These are phyloP conservation scores for Pristiophorus japonicus DNA, from an alignment of 2,113 vertebrate genomes.

Conservation along the genomic window DNA sequence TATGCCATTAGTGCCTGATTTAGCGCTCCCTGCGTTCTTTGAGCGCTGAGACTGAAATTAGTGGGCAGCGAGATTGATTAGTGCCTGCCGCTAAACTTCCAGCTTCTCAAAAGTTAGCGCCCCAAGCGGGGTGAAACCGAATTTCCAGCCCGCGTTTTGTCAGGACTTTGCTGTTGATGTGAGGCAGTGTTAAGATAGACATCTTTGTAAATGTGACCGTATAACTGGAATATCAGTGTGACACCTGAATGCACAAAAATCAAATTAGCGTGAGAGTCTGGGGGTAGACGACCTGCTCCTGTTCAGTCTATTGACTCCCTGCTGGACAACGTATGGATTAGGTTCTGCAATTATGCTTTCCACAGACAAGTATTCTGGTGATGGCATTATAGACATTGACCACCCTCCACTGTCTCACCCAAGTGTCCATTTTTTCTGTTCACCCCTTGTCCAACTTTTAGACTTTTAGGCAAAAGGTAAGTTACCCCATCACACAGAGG, in stretches of 20 bases:
- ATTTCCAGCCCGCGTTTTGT: no score
- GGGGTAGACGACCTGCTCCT: neutral
- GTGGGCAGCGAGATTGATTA: no score
- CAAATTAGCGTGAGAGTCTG: neutral
- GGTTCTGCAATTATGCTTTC: neutral
- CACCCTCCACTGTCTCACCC: neutral
- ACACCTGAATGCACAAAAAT: neutral
- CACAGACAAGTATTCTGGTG: neutral
- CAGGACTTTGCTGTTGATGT: neutral
- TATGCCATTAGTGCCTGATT: no score
- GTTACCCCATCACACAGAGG: neutral
- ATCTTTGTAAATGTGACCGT: neutral
- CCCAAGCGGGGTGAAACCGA: no score
- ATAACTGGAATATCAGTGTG: neutral
- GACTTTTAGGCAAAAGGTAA: neutral
- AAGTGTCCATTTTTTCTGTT: neutral
- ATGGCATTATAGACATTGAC: neutral
- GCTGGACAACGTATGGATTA: neutral
- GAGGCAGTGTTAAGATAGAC: neutral
- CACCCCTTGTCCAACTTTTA: neutral
- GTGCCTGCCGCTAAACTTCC: no score
- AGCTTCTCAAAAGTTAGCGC: no score
- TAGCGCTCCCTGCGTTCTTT: no score
- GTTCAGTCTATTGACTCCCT: neutral
- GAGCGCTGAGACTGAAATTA: no score